Evolutionary conservation across 1,140 invertebrate species (phyloP), one percentile per base, ranked within the genome.

Genomic region (Aphaenogaster rudis): DNA sequence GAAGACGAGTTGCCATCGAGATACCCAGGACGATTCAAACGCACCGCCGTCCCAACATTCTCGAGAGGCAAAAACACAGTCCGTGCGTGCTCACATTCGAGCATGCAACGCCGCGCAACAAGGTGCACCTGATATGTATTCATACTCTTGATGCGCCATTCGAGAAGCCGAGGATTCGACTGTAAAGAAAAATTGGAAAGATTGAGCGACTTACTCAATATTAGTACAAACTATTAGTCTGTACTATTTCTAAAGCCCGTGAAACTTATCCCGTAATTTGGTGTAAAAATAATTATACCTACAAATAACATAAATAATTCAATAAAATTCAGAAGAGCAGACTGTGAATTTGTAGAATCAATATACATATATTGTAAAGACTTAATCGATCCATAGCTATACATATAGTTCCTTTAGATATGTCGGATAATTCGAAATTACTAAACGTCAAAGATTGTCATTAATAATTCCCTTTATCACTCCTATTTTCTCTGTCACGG

Each of bases 31-130:
- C 92, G 92, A 95, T 95, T 95, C 94, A 95, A 95, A 95, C 94
- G 92, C 94, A 92, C 94, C 94, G 94, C 94, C 93, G 92, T 94
- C 93, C 80, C 93, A 91, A 88, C 94, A 95, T 95, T 95, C 94
- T 93, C 94, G 21, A 33, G n/a, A 15, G 63, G 91, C 93, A 95
- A 95, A 95, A 95, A 95, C 90, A 81, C 80, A 88, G 90, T 92
- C 90, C 92, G 93, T 94, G 93, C 94, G 93, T 91, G 92, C 90
- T 94, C 93, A 93, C 93, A 93, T 94, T 94, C 92, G 86, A 89
- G 84, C 91, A 88, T 89, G 80, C 87, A 90, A 91, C 92, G 91
- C 90, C 88, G 86, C 79, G 87, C 91, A 91, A 92, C 93, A 87
- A 88, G 78, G 89, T 80, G 81, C 91, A 88, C 88, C 90, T 91